These are phyloP conservation scores for Kobus ellipsiprymnus DNA, from an alignment of 2,113 vertebrate genomes.

Conservation along the genomic window DNA sequence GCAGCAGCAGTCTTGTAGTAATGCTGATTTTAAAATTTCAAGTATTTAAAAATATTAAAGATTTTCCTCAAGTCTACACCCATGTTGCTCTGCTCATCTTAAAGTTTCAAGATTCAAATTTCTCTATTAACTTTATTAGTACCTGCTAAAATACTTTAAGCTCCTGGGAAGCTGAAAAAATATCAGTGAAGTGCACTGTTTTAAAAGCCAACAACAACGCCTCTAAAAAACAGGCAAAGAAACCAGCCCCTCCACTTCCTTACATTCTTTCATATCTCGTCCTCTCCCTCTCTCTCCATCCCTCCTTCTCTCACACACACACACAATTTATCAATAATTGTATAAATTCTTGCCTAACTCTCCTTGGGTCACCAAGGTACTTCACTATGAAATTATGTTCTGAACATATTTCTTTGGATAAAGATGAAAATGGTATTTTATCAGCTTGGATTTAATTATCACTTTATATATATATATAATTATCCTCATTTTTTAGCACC, in stretches of 20 bases:
- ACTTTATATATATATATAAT: not conserved
- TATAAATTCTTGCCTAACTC: not conserved
- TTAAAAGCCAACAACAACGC: not conserved
- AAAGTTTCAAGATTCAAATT: not conserved
- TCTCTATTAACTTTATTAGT: not conserved
- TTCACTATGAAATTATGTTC: not conserved
- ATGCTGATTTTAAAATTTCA: not conserved
- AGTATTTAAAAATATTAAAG: not conserved
- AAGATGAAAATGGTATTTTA: not conserved
- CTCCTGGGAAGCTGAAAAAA: not conserved
- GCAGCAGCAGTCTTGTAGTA: not conserved
- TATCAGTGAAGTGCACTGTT: not conserved
- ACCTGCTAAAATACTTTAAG: not conserved
- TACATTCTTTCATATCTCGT: not conserved
- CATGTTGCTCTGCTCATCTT: not conserved
- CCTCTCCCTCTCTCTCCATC: not conserved
- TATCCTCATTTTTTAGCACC: not conserved
- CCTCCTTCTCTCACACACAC: not conserved
- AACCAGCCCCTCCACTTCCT: not conserved
- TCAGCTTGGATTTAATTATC: not conserved
- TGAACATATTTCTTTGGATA: not conserved
- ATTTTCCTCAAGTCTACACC: not conserved
- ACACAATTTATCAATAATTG: not conserved
- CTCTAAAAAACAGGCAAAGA: not conserved
- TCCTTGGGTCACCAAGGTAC: not conserved